phyloP scores from a whole-genome alignment of 2,113 vertebrate species.

The Desmodus rotundus region DNA sequence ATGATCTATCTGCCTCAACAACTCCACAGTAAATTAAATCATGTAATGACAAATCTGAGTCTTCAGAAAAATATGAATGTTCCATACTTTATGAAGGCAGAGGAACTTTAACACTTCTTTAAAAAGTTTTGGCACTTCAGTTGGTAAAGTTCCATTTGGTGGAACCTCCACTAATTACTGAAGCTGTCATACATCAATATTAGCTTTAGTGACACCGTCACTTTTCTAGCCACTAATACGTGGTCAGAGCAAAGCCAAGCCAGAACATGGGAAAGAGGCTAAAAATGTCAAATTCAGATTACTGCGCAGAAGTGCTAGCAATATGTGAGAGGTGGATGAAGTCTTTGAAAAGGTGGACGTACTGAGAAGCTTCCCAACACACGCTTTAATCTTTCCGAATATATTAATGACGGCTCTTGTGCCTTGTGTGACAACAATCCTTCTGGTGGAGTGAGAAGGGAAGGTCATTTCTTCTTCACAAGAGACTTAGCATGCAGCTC shows the following conservation, averaged over 20 bases:
- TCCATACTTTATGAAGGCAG: background rate
- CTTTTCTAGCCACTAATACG: background rate
- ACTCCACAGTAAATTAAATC: background rate
- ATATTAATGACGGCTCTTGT: background rate
- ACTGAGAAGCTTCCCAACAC: background rate
- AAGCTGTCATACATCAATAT: background rate
- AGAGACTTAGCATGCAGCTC: background rate
- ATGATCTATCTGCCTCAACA: background rate
- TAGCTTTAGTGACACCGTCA: background rate
- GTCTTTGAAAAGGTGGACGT: background rate
- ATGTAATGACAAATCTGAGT: background rate
- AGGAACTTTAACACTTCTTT: background rate
- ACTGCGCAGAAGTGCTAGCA: background rate
- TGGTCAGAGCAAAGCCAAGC: background rate
- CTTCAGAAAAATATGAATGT: background rate
- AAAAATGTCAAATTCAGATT: background rate
- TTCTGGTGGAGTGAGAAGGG: background rate
- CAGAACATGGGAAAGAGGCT: background rate
- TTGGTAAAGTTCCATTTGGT: background rate
- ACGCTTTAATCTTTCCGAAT: background rate
- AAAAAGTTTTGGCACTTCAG: background rate
- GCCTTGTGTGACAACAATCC: too few relatives aligned
- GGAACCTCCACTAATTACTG: background rate
- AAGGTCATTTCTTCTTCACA: background rate
- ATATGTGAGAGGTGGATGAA: background rate